Evolutionary conservation across 2,888 invertebrate genomes (phyloP).

Genomic region (Chirona hameri): DNA sequence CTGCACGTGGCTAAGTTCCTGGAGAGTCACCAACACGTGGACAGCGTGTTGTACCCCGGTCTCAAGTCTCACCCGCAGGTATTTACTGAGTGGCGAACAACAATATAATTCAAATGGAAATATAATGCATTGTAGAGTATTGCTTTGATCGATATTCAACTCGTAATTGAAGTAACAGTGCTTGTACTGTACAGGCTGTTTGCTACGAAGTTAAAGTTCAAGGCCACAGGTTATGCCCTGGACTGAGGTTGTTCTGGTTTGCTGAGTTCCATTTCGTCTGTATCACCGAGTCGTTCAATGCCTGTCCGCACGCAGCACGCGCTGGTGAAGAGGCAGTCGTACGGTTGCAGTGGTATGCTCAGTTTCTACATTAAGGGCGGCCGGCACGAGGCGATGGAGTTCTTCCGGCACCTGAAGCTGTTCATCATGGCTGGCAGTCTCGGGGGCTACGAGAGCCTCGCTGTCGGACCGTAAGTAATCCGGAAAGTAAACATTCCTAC

Average conservation of each 20-base stretch:
- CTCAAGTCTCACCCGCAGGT: constrained; percentile 79
- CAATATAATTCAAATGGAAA: background rate
- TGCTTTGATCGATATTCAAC: too few species aligned
- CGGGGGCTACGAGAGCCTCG: constrained; percentile 55
- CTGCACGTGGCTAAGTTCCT: constrained; percentile 75
- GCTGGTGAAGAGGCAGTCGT: constrained; percentile 71
- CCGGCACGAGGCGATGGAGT: constrained; percentile 62
- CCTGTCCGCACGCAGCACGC: too few species aligned
- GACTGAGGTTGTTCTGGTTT: too few species aligned
- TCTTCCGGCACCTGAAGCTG: constrained; percentile 68
- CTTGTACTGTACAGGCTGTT: too few species aligned
- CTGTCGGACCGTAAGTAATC: too few species aligned
- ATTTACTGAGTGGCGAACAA: background rate
- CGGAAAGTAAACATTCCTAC: too few species aligned
- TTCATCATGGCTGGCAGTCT: constrained; percentile 62
- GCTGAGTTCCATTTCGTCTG: too few species aligned
- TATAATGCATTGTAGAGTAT: too few species aligned
- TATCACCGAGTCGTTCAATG: too few species aligned
- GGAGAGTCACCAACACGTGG: constrained; percentile 71
- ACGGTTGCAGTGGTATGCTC: constrained; percentile 88
- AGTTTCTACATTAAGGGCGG: constrained; percentile 81
- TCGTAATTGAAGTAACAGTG: too few species aligned
- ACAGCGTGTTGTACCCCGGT: constrained; percentile 79
- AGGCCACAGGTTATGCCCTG: too few species aligned
- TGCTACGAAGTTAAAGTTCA: too few species aligned